Conservation (phyloP, 2,113 vertebrate species). For the Upupa epops region DNA sequence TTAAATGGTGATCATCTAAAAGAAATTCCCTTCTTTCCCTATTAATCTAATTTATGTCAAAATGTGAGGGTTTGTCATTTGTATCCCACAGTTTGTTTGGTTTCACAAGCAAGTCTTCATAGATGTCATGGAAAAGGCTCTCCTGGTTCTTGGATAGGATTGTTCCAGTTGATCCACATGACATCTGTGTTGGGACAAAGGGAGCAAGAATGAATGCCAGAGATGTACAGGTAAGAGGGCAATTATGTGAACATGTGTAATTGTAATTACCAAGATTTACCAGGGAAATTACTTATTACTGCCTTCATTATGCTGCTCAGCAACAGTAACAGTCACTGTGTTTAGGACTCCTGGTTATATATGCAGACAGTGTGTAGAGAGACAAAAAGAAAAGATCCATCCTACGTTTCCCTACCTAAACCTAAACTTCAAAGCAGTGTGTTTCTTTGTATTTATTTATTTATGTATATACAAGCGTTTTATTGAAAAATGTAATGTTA, state of each 20-base stretch:
- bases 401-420: not conserved
- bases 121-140: slow-evolving; percentile 81
- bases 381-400: not conserved
- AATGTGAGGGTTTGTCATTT: slow-evolving; percentile 51
- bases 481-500: not conserved
- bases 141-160: slow-evolving; percentile 77
- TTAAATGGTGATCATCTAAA: not conserved
- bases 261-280: not conserved
- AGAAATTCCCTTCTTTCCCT: not conserved
- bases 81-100: slow-evolving; percentile 84
- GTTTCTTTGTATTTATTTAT: not conserved
- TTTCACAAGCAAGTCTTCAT: slow-evolving; percentile 82
- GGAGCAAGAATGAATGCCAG: slow-evolving; percentile 82
- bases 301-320: not conserved
- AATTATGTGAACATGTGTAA: not conserved
- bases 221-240: slow-evolving; percentile 81
- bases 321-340: not conserved
- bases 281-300: not conserved
- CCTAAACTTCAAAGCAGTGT: not conserved
- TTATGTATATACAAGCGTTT: not conserved
- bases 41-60: not conserved
- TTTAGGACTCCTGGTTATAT: not conserved
- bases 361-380: not conserved
- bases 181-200: slow-evolving; percentile 84
- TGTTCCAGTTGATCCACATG: slow-evolving; percentile 82